Percentiles rank a stretch among this genome's conserved stretches.
phyloP scores from a whole-genome alignment of 2,888 invertebrate genomes.

The Napeogenes sylphis region DNA sequence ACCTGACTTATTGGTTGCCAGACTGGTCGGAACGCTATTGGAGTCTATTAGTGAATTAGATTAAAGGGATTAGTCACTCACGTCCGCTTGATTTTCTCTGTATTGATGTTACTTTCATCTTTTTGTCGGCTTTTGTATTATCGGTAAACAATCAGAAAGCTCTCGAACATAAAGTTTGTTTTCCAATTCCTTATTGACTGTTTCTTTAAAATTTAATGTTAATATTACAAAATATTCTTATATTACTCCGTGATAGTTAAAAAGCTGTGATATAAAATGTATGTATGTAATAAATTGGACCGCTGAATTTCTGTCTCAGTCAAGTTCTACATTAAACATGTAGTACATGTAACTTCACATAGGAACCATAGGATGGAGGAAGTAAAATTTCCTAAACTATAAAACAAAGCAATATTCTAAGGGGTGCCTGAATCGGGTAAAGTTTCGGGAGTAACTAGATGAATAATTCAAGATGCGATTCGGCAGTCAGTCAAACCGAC shows the following conservation, averaged over 20 bases:
- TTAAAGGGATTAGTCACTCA: slow-evolving; percentile 32
- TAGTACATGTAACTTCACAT: slow-evolving; percentile 22
- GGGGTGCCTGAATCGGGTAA: slow-evolving; percentile 48
- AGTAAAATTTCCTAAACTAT: slow-evolving; percentile 56
- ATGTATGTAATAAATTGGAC: too few species aligned
- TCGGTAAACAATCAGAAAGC: slow-evolving; percentile 12
- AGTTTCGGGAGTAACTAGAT: slow-evolving; percentile 62
- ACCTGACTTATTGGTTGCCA: slow-evolving; percentile 62
- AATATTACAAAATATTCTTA: neutral
- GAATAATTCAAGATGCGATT: slow-evolving; percentile 73
- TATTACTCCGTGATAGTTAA: too few species aligned
- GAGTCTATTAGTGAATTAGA: slow-evolving; percentile 60
- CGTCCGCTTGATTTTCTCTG: slow-evolving; percentile 16
- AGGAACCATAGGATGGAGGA: slow-evolving; percentile 33
- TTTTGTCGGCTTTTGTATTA: slow-evolving; percentile 9
- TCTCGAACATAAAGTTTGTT: neutral
- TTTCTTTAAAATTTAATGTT: neutral
- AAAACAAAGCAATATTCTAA: slow-evolving; percentile 67
- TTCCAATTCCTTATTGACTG: neutral
- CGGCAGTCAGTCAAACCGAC: slow-evolving; percentile 70
- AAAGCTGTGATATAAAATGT: too few species aligned
- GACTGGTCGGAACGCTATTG: slow-evolving; percentile 60
- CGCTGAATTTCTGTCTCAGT: neutral
- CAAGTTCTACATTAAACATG: slow-evolving; percentile 21
- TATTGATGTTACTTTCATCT: neutral